Evolutionary conservation across 2,888 invertebrate species (phyloP).

Genomic region (Myopa tessellatipennis): DNA sequence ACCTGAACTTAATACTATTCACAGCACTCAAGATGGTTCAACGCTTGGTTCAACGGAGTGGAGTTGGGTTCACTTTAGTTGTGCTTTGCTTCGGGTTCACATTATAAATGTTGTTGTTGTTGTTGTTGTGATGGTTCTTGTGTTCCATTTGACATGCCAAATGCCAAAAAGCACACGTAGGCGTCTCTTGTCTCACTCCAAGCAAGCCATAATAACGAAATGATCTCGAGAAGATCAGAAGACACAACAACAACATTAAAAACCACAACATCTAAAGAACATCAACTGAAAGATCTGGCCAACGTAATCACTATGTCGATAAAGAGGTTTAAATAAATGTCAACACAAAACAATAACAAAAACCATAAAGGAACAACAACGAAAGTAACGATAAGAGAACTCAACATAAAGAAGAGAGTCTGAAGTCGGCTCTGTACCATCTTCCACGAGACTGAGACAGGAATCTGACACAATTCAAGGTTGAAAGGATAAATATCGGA

Average conservation of each 20-base stretch:
- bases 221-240: constrained; percentile 14
- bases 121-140: constrained; percentile 40
- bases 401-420: too few species aligned
- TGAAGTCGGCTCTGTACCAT: too few species aligned
- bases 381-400: too few species aligned
- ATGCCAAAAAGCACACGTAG: constrained; percentile 60
- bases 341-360: too few species aligned
- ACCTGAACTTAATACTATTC: constrained; percentile 8
- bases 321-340: not conserved
- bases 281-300: not conserved
- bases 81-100: constrained; percentile 30
- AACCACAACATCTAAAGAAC: not conserved
- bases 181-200: constrained; percentile 50
- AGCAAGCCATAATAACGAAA: not conserved
- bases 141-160: constrained; percentile 62
- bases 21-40: not conserved
- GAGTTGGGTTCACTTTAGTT: constrained; percentile 37
- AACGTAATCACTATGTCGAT: not conserved
- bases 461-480: too few species aligned
- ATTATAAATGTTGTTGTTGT: constrained; percentile 29
- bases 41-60: constrained; percentile 1
- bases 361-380: too few species aligned
- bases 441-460: too few species aligned
- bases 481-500: too few species aligned
- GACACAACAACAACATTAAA: not conserved